Base-by-base conservation (phyloP, 2,113 vertebrate species). In the Hassar affinis region DNA sequence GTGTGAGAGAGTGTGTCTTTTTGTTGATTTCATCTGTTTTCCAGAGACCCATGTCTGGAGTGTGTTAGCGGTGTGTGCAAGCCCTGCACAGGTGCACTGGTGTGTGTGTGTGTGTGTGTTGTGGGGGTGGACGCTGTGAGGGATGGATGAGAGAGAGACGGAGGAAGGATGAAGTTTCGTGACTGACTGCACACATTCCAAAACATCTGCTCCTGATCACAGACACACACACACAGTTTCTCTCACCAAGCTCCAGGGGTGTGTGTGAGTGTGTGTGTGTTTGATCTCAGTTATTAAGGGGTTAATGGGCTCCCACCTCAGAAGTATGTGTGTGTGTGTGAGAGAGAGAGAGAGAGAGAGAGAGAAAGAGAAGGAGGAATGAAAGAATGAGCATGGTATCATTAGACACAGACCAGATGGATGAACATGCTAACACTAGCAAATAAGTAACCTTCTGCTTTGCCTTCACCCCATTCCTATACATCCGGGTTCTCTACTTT, bases 141-240 rank as follows among this genome's bases (percentile, higher is more conserved):
- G n/a, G 77, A 71, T 66, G 35, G 35, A 49, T 3, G 27, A 54
- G 51, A 54, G 81, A 27, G 51, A 20, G 76, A 71, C 49, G 47
- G 49, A 25, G 66, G 22, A 35, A 57, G 17, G 71, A 45, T 49
- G 68, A 85, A 87, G 88, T 89, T 92, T 90, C 87, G 84, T 90
- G 90, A 91, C 90, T 89, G 85, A 90, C 88, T 87, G 86, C 90
- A 90, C 85, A 66, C 87, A 89, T 91, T 91, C 90, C 89, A 91
- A 82, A 89, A 92, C 91, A 92, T 91, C 88, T 92, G 91, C 88
- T 90, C 89, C 88, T 85, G 89, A 91, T 91, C 82, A 42, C 75
- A 51, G 14, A 68, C 64, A 69, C 66, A 38, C 33, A 51, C 45
- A 30, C 47, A 51, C 3, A 62, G n/a, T 35, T 38, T 59, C 54